phyloP scores from a whole-genome alignment of 2,113 vertebrate species.

The Macrotus californicus region DNA sequence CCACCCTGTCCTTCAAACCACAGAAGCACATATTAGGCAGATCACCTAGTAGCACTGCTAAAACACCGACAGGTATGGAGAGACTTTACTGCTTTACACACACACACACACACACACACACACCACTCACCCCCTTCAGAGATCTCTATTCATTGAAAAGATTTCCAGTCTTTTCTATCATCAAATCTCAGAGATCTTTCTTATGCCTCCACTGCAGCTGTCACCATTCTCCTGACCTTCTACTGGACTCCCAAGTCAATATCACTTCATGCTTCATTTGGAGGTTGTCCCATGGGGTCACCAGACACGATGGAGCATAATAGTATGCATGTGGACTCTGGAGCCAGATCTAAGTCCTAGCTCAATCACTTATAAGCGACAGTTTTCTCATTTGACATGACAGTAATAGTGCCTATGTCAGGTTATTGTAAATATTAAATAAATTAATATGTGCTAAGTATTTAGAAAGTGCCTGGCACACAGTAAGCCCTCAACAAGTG shows the following conservation, averaged over 20 bases:
- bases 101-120: neutral
- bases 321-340: neutral
- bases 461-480: neutral
- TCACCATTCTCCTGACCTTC: neutral
- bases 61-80: constrained; percentile 10
- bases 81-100: neutral
- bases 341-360: neutral
- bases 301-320: neutral
- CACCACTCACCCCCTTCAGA: neutral
- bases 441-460: neutral
- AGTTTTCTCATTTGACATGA: neutral
- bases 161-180: neutral
- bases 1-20: neutral
- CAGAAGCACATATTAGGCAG: neutral
- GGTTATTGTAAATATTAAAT: neutral
- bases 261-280: neutral
- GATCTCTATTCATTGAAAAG: neutral
- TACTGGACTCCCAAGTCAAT: neutral
- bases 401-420: neutral
- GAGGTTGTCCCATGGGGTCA: neutral
- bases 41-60: neutral
- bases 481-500: neutral
- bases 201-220: neutral
- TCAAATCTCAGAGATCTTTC: neutral
- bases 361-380: neutral